Base-by-base conservation (phyloP, 2,888 invertebrate species). In the Coremacera marginata region DNA sequence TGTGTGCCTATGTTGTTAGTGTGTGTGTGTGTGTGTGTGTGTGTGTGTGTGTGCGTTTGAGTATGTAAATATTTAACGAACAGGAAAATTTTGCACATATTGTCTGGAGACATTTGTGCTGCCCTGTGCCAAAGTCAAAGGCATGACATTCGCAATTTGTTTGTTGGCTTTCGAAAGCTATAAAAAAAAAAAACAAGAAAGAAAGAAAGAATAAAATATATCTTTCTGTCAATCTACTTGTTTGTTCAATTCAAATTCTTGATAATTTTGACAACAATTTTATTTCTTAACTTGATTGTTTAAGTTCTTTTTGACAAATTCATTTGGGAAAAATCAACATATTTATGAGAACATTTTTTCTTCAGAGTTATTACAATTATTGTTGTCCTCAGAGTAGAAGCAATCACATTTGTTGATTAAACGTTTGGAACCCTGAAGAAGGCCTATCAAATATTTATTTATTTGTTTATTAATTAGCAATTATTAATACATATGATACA, bases 51-150 rank as follows among this genome's bases (percentile, higher is more conserved):
- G 3, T 55, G 1, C 19, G 19, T 22, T 55, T 22, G n/a, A 55
- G n/a, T 49, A 68, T 72, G 60, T 72, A 37, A 57, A 60, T 72
- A 72, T 72, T 72, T 72, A 72, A 72, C 72, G 72, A 72, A 37
- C 60, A 72, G 72, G 72, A 72, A 72, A 72, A 72, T 72, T 60
- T 60, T 51, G 19, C n/a, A 55, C 22, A 51, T 71, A 71, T 57
- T 71, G 68, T 68, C 51, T 25, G 27, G n/a, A 31, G 63, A 63
- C 63, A 63, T 31, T 31, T 19, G n/a, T n/a, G 19, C 19, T 11
- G 67, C n/a, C 14, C 25, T 22, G 55, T 55, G 8, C 55, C 44
- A 44, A 37, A 44, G 44, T 44, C 44, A 44, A 44, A 11, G 14
- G 44, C 44, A 44, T 44, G 57, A 8, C 57, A 60, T 27, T 60